Conservation (phyloP, 1,140 invertebrate species). For the Pemphigus obesinymphae region DNA sequence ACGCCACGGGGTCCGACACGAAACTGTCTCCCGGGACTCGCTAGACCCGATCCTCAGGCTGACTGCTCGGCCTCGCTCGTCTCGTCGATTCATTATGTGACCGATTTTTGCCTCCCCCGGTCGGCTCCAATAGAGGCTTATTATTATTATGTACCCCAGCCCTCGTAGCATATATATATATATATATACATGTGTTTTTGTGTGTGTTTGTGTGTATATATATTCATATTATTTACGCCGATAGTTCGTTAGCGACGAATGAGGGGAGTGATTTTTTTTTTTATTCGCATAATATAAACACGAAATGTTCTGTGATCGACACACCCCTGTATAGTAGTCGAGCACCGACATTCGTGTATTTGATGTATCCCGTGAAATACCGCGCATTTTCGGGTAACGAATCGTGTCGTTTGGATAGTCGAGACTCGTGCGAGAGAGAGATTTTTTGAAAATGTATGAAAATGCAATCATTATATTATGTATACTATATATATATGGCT, state of each 20-base stretch:
- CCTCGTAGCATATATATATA: not conserved
- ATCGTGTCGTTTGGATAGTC: too few species aligned
- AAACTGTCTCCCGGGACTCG: not conserved
- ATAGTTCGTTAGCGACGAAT: constrained; percentile 4
- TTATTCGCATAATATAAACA: not conserved
- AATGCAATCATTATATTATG: too few species aligned
- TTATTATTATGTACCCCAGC: not conserved
- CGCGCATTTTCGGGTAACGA: too few species aligned
- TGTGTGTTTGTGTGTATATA: not conserved
- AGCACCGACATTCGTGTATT: too few species aligned
- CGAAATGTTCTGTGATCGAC: not conserved
- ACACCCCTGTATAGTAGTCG: too few species aligned
- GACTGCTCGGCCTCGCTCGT: not conserved
- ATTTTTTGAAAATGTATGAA: too few species aligned
- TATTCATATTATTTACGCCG: not conserved
- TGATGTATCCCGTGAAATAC: too few species aligned
- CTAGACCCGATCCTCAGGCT: not conserved
- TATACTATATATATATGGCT: too few species aligned
- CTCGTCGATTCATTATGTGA: not conserved
- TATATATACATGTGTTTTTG: not conserved
- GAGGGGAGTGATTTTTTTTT: not conserved
- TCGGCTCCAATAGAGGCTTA: not conserved
- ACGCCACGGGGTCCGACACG: too few species aligned
- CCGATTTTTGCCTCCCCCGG: not conserved
- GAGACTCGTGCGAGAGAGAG: too few species aligned